Base-by-base conservation (phyloP, 35 echinoderm and acorn worm species). In the Holothuria glaberrima region DNA sequence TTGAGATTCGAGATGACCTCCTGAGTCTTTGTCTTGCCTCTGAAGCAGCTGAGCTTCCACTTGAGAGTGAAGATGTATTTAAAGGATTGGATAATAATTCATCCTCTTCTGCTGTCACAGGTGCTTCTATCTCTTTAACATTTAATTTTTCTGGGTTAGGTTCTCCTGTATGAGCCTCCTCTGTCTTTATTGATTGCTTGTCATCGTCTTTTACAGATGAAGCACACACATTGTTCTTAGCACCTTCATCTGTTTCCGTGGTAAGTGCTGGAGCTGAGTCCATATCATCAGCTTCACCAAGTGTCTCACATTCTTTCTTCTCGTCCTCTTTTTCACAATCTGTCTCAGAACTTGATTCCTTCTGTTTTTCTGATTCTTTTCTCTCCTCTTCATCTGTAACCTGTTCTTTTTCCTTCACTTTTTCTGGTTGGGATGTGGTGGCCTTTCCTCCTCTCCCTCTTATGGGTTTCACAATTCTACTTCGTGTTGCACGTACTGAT, bases 391-490 rank as follows among this genome's bases (percentile, higher is more conserved):
- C 36, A 22, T n/a, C 21, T 19, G 44, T 78, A 52, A 14, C 74
- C 1, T 14, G 5, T 54, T 54, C 16, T 10, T 78, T 10, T 38
- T 24, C 50, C 38, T 78, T 48, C 27, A 10, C 44, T 50, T 78
- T 12, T 1, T 78, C 74, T 19, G 13, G 16, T 78, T 50, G 21
- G 38, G 18, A 25, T 78, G 44, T 48, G 18, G 21, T 78, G 1
- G 74, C 50, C 21, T 48, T 78, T 50, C 74, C 41, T 22, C 74
- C 74, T 31, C 71, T 29, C 12, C 74, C 74, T 48, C 41, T 78
- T 6, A 78, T 78, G 9, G 74, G 74, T 48, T 78, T 78, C 44
- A 78, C 46, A 12, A 78, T 78, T 48, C 74, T 48, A 35, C 74
- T 78, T 28, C 74, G 35, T 26, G 21, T 78, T 24, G 74, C 6